Base-by-base conservation (phyloP, 2,113 vertebrate species). In the Alligator sinensis region DNA sequence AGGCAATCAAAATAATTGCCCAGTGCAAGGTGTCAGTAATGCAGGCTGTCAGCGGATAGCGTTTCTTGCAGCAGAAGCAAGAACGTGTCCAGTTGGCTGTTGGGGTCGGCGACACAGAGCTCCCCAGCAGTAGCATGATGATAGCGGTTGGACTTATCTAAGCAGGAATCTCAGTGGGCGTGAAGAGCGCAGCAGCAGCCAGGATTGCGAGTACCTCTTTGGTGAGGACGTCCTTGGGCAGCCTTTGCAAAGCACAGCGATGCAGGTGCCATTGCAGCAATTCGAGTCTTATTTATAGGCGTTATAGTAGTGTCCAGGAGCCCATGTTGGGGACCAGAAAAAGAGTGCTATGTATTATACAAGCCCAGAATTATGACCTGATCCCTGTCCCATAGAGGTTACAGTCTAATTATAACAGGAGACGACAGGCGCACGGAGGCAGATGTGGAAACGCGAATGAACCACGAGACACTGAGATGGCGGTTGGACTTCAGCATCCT, bases 1-100 rank as follows among this genome's bases (percentile, higher is more conserved):
- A 2, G 59, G 22, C 1, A 25, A 2, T 14, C 3, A 6, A n/a
- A 58, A 17, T 16, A 61, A 77, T 95, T 77, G 72, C 59, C 78
- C 19, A 0, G 58, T 22, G 89, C 84, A 63, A 19, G 86, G 58
- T 10, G 0, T 27, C 28, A 5, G 70, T 55, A 88, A 66, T 4
- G 59, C 86, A 84, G 93, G 82, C 70, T 55, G n/a, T 22, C 68
- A 81, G 38, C 86, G 1, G 4, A 0, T 30, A 8, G 12, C 0
- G 1, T 15, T 82, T 27, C 76, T 77, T 13, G 30, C 64, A 90
- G 84, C 74, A 3, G 57, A 59, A n/a, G 30, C 80, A 38, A 47
- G 2, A 10, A 1, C 0, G 0, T 11, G 22, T 34, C 59, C 70
- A 7, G 12, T 14, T 54, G 38, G 47, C 64, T 38, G 1, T 1